Evolutionary conservation across 2,113 vertebrate genomes (phyloP), one percentile per base, ranked within the genome.

Genomic region (Centropristis striata): DNA sequence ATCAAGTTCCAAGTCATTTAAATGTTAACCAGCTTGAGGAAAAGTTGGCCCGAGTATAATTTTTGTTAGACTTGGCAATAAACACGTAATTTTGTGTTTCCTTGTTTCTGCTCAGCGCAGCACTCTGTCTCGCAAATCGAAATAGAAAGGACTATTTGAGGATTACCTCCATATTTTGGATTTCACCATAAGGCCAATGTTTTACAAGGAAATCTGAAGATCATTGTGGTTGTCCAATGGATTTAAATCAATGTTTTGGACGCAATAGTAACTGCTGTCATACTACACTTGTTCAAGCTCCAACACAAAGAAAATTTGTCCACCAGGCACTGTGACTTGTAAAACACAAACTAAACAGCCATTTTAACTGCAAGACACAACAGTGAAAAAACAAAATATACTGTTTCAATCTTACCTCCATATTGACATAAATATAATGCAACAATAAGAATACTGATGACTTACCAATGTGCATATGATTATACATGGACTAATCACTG

Each of bases 31-130:
- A 60, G 49, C 4, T 58, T 65, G 5, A 47, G 18, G n/a, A 32
- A 71, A 74, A 71, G 44, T 18, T 49, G 64, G 12, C 50, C 1
- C 1, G 46, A 8, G 27, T 27, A 60, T 6, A 51, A 67, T 28
- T 80, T 46, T 54, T 67, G 1, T 18, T 7, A 2, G 5, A 28
- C 27, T 32, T 67, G 53, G 50, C 28, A 67, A 3, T 64, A 44
- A 70, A 86, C n/a, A 63, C 8, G 15, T 15, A 58, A 54, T 16
- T 49, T 49, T 71, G 54, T 51, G 46, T n/a, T 71, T 80, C 25
- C 41, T 21, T n/a, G 9, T 61, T 73, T 59, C 53, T 49, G 41
- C 8, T 16, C 5, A 47, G 36, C 27, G 59, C 23, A n/a, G 23
- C 54, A 13, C 10, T 53, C 1, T 5, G 57, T 53, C 8, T 9